A percentile compares a stretch with the other conserved stretches of the same genome.
Evolutionary conservation across 53 echinoderm and acorn worm species (phyloP).

Genomic region (Echinometra lucunter): DNA sequence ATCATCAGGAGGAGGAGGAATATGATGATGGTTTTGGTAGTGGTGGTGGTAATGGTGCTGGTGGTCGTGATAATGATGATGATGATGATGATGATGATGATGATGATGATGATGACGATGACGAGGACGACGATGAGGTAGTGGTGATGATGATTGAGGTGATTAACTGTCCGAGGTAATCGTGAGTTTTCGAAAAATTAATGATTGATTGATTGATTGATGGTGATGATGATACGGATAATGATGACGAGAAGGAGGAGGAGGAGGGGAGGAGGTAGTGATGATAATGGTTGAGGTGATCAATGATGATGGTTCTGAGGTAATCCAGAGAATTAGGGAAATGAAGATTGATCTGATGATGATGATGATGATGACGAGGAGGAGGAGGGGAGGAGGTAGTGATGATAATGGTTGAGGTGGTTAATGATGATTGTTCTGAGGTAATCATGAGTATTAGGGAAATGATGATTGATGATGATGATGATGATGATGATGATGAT

Average conservation of each 20-base stretch:
- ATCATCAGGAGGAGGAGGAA: no score
- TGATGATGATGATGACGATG: not conserved
- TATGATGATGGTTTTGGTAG: not conserved
- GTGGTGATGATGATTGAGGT: not conserved
- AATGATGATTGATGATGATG: not conserved
- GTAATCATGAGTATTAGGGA: no score
- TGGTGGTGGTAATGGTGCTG: not conserved
- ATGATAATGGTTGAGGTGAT: not conserved
- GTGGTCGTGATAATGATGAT: not conserved
- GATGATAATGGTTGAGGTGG: no score
- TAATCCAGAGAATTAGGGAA: not conserved
- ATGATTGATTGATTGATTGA: no score
- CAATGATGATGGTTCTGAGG: not conserved
- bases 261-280: not conserved
- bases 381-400: no score
- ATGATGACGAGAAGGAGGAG: not conserved
- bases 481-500: not conserved
- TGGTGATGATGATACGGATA: no score
- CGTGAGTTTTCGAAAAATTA: no score
- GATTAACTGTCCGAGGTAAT: no score
- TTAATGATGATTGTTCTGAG: no score
- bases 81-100: not conserved
- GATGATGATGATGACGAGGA: conserved; percentile 2
- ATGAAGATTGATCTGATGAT: not conserved
- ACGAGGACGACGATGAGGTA: not conserved